Evolutionary conservation across 2,797 vertebrate species (phyloP).

Genomic region (Oryzias sinensis): DNA sequence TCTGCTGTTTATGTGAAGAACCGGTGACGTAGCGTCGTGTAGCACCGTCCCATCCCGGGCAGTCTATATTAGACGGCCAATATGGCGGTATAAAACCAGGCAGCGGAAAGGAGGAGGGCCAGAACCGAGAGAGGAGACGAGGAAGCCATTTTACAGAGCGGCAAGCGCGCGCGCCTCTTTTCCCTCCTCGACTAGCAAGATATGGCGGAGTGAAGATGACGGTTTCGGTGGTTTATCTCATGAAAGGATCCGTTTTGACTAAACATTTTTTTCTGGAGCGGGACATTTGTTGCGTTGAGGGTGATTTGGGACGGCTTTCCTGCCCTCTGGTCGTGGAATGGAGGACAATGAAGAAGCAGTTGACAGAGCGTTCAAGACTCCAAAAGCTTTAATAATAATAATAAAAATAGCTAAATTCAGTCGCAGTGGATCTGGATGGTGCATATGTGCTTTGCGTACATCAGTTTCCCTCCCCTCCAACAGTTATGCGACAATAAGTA

Average conservation of each 20-base stretch:
- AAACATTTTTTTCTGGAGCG: slow-evolving; percentile 17
- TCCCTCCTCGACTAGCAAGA: not conserved
- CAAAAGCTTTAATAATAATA: slow-evolving; percentile 36
- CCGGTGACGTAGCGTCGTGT: slow-evolving; percentile 92
- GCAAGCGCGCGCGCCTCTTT: slow-evolving; percentile 26
- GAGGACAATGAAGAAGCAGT: slow-evolving; percentile 63
- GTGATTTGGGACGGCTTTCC: slow-evolving; percentile 42
- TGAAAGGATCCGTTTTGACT: slow-evolving; percentile 8
- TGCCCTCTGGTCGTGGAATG: slow-evolving; percentile 65
- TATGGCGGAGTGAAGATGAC: slow-evolving; percentile 33
- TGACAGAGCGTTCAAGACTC: slow-evolving; percentile 31
- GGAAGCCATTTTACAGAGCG: slow-evolving; percentile 78
- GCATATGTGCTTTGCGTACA: slow-evolving; percentile 71
- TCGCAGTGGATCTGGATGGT: slow-evolving; percentile 52
- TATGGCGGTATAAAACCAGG: slow-evolving; percentile 96
- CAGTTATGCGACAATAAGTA: slow-evolving; percentile 1
- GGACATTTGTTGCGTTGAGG: slow-evolving; percentile 31
- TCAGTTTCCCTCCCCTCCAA: slow-evolving; percentile 22
- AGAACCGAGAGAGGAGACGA: slow-evolving; percentile 74
- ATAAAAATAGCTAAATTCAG: slow-evolving; percentile 7
- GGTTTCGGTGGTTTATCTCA: slow-evolving; percentile 26
- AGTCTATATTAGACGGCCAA: slow-evolving; percentile 99
- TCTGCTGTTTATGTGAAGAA: slow-evolving; percentile 94
- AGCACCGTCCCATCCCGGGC: slow-evolving; percentile 96
- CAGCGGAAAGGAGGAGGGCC: slow-evolving; percentile 89